phyloP scores from a whole-genome alignment of 2,797 vertebrate species.

The Malurus splendens region DNA sequence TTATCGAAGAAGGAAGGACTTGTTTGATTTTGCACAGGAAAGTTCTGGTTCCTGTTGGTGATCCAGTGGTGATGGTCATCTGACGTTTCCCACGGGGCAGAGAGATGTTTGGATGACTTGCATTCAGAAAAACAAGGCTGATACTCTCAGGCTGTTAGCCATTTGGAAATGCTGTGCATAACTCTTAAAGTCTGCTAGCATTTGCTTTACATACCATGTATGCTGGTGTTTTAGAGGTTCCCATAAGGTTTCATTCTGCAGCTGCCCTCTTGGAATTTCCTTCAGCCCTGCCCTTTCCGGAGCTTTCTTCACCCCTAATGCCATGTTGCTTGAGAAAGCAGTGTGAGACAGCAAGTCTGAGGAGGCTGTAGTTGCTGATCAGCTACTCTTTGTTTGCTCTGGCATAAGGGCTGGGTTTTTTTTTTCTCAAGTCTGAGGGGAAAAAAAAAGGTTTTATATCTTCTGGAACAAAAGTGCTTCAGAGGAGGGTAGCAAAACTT shows the following conservation, averaged over 20 bases:
- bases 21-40: not conserved
- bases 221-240: not conserved
- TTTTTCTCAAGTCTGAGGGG: not conserved
- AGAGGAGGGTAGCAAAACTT: not conserved
- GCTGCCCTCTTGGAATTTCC: slow-evolving; percentile 8
- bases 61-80: not conserved
- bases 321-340: not conserved
- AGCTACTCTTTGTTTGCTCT: not conserved
- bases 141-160: not conserved
- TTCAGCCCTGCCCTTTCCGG: not conserved
- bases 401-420: not conserved
- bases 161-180: not conserved
- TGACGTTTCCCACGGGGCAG: not conserved
- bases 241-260: not conserved
- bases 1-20: not conserved
- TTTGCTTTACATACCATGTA: slow-evolving; percentile 1
- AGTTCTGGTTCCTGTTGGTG: not conserved
- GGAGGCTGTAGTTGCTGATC: not conserved
- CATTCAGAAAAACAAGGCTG: not conserved
- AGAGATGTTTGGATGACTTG: slow-evolving; percentile 1
- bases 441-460: rapidly evolving
- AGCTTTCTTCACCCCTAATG: not conserved
- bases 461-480: not conserved
- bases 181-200: slow-evolving; percentile 10
- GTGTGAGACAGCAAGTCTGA: not conserved